Base-by-base conservation (phyloP, 2,888 invertebrate species). In the Sussaba pulchella region DNA sequence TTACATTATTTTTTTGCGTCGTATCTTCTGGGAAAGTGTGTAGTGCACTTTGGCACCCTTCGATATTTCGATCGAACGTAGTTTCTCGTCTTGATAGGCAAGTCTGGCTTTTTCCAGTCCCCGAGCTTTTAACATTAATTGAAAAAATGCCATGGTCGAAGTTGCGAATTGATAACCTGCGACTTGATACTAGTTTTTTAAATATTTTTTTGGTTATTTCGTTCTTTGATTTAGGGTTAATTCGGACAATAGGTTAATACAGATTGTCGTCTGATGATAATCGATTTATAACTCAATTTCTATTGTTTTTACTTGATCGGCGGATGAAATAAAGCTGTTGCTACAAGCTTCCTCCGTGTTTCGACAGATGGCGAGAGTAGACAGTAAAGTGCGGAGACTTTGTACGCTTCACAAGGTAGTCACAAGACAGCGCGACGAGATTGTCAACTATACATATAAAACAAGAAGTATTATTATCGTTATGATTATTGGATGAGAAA, bases 61-160 rank as follows among this genome's bases (percentile, higher is more conserved):
- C 0, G 92, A 92, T 74, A 93, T 87, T 83, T 93, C 89, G 54
- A 94, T 92, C 0, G 95, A 93, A 75, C 93, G 93, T 45, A 93
- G 87, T 88, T 95, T 95, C 87, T 95, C 95, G 78, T 94, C 92
- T 85, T 94, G 93, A 84, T 95, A 94, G 52, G 90, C 90, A 54
- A 89, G 85, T 86, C 93, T 92, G 77, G 93, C 92, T 86, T 93
- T 93, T 87, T 93, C 93, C 59, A 95, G 91, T 19, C 92, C 93
- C 24, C 93, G 89, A 45, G 95, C 94, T 89, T 94, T 94, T 89
- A 94, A 93, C 10, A 95, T 89, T 73, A 94, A 91, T 75, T 94
- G 93, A 85, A 94, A 93, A 83, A 94, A 94, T 14, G 94, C 93
- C 95, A 95, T 94, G 83, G 84, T 84, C 21, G 63, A 61, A 21